phyloP scores from a whole-genome alignment of 2,113 vertebrate genomes.

The Enhydra lutris region DNA sequence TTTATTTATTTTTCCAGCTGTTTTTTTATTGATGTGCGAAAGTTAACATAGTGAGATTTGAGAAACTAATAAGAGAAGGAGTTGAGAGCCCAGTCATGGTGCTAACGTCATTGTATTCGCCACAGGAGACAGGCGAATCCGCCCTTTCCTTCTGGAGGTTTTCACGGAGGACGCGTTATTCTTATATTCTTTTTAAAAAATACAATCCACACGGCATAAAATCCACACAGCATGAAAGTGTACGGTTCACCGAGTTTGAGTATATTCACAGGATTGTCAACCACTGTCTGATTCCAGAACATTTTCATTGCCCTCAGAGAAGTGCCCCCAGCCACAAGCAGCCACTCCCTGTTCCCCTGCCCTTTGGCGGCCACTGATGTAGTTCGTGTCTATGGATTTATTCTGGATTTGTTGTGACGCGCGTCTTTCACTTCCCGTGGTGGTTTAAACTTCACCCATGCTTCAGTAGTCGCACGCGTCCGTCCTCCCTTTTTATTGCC shows the following conservation, averaged over 20 bases:
- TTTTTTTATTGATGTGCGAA: neutral
- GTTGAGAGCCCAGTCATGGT: neutral
- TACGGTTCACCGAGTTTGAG: neutral
- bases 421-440: neutral
- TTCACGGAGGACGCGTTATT: neutral
- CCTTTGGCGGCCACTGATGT: neutral
- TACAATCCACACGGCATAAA: neutral
- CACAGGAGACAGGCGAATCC: neutral
- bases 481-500: neutral
- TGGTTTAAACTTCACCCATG: neutral
- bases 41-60: neutral
- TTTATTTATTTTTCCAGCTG: neutral
- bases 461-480: neutral
- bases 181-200: neutral
- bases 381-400: accelerated
- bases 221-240: neutral
- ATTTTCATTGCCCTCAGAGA: neutral
- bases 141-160: neutral
- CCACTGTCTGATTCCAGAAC: neutral
- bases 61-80: neutral
- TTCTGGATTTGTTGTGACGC: neutral
- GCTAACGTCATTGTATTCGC: neutral
- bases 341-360: neutral
- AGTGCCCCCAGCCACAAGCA: neutral
- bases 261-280: neutral